Evolutionary conservation across 2,797 vertebrate genomes (phyloP), one percentile per base, ranked within the genome.

Genomic region (Sarcophilus harrisii): DNA sequence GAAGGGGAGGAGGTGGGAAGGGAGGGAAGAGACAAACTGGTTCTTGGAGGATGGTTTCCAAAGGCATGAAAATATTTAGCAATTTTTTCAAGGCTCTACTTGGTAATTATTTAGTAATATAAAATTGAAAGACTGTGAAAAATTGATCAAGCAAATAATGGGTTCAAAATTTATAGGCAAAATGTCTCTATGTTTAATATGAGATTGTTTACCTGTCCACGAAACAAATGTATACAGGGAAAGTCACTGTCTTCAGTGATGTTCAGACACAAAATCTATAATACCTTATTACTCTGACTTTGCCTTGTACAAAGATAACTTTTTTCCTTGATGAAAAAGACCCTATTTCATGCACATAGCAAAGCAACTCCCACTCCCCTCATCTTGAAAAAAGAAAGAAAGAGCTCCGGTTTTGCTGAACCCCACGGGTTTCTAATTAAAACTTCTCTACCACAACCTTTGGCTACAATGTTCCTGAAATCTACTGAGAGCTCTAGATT

Each of bases 351-450:
- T 90, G 93, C 98, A 95, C 94, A 96, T 57, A 96, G 94, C 91
- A 97, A 97, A 97, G 91, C 29, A 60, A 96, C 89, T 49, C 38
- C 87, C 27, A 4, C 21, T 27, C 21, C 66, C n/a, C 16, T 14
- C 58, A 81, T 45, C 38, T 6, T 87, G 38, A n/a, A 5, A 81
- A 87, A 94, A 97, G 60, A 93, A 97, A 94, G 2, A 93, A 5
- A 91, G 62, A 95, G 54, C 54, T 55, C 95, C 16, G 27, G 55
- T 93, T 97, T 95, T 95, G 90, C 97, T 87, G 94, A 98, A 97
- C 96, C 96, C 93, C 96, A 98, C 49, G 87, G 57, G 96, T 96
- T 98, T 97, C 95, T 98, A 98, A 98, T 98, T 98, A 99, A 98
- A 98, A 97, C 90, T 94, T 62, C 54, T 96, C 94, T 92, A 95